Percentiles rank a stretch among this genome's conserved stretches.
These are phyloP conservation scores for Listronotus oregonensis DNA, from an alignment of 1,140 invertebrate species.

Conservation along the genomic window DNA sequence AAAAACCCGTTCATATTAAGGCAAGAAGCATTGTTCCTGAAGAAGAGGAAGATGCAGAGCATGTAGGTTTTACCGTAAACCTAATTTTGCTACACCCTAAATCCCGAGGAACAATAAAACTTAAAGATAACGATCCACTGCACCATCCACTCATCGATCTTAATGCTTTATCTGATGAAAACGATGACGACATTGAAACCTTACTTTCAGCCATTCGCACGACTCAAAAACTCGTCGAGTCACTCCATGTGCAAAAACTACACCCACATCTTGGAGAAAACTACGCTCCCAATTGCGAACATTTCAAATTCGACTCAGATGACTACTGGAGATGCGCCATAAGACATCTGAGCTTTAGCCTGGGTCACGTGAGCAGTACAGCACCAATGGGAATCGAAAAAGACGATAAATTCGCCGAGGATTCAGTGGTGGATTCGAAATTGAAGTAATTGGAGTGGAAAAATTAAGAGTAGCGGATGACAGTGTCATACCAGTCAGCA, in stretches of 20 bases:
- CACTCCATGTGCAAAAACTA: slow-evolving; percentile 39
- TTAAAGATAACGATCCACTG: slow-evolving; percentile 65
- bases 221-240: slow-evolving; percentile 35
- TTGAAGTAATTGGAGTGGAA: slow-evolving; percentile 58
- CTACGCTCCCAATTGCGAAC: slow-evolving; percentile 40
- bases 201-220: slow-evolving; percentile 40
- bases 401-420: slow-evolving; percentile 68
- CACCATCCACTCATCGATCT: slow-evolving; percentile 69
- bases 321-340: slow-evolving; percentile 48
- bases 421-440: slow-evolving; percentile 57
- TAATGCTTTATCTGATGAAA: slow-evolving; percentile 64
- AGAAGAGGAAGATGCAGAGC: neutral
- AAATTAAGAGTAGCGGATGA: slow-evolving; percentile 74
- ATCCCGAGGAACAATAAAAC: slow-evolving; percentile 64
- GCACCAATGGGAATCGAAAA: slow-evolving; percentile 72
- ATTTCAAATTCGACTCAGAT: slow-evolving; percentile 35
- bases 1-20: slow-evolving; percentile 7
- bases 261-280: slow-evolving; percentile 27
- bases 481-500: slow-evolving; percentile 73
- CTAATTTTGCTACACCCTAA: slow-evolving; percentile 76
- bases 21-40: slow-evolving; percentile 23
- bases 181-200: slow-evolving; percentile 55
- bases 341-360: slow-evolving; percentile 8
- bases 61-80: slow-evolving; percentile 48
- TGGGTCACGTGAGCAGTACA: slow-evolving; percentile 47